These are phyloP conservation scores for Drosophila azteca DNA, from an alignment of 1,140 invertebrate genomes.

Conservation along the genomic window DNA sequence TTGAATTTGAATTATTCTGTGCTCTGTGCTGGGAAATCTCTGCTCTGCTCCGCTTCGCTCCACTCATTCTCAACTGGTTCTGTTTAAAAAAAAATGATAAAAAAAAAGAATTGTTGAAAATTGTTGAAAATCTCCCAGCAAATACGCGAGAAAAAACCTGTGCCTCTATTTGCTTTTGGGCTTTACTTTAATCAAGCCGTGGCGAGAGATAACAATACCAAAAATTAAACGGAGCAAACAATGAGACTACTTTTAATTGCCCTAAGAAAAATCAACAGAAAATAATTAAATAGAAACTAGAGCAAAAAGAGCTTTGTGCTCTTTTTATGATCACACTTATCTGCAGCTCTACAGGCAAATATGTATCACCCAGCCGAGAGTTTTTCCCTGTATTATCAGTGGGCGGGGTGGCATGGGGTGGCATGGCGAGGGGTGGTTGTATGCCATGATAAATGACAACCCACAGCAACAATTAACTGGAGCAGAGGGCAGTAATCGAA, in stretches of 20 bases:
- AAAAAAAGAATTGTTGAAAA: not conserved
- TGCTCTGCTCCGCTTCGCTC: too few species aligned
- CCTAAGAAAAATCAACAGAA: slow-evolving; percentile 30
- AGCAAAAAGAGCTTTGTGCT: slow-evolving; percentile 36
- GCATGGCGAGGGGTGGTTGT: slow-evolving; percentile 6
- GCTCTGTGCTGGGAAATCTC: too few species aligned
- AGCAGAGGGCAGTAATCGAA: slow-evolving; percentile 19
- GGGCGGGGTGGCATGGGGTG: too few species aligned
- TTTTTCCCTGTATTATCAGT: slow-evolving; percentile 45
- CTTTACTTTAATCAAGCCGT: slow-evolving; percentile 25
- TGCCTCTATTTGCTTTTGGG: slow-evolving; percentile 27
- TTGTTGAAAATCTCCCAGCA: not conserved
- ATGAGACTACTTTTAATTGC: slow-evolving; percentile 43
- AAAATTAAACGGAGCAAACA: slow-evolving; percentile 33
- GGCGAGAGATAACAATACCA: slow-evolving; percentile 6
- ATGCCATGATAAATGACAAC: slow-evolving; percentile 53
- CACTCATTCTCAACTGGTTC: too few species aligned
- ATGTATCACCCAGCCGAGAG: slow-evolving; percentile 21
- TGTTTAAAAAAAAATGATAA: not conserved
- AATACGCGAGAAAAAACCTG: not conserved
- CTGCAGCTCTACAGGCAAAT: slow-evolving; percentile 20
- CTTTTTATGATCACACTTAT: slow-evolving; percentile 31
- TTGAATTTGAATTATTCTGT: slow-evolving; percentile 28
- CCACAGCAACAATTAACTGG: slow-evolving; percentile 29
- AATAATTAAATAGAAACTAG: slow-evolving; percentile 40